Percentiles rank a stretch among this genome's conserved stretches.
These are phyloP conservation scores for Meandrusa payeni DNA, from an alignment of 2,888 invertebrate genomes.

Conservation along the genomic window DNA sequence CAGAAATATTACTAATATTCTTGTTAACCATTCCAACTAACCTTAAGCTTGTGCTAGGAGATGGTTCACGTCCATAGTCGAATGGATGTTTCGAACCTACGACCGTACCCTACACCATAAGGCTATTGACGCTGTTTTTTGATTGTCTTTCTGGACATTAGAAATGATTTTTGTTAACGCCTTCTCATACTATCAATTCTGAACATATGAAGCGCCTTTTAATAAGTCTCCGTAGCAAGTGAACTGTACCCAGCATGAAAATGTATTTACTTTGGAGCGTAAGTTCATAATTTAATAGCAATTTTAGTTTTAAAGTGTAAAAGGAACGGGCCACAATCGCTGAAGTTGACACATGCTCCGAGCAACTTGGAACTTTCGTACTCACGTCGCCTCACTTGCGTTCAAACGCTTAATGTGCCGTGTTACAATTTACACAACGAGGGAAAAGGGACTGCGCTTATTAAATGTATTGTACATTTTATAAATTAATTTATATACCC, in stretches of 20 bases:
- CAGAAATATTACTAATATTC: too few relatives aligned
- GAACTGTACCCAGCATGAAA: slow-evolving; percentile 1
- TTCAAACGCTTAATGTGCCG: slow-evolving; percentile 29
- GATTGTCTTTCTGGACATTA: too few relatives aligned
- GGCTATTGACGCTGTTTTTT: too few relatives aligned
- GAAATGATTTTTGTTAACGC: too few relatives aligned
- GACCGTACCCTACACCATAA: too few relatives aligned
- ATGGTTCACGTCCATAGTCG: too few relatives aligned
- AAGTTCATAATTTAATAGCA: slow-evolving; percentile 22
- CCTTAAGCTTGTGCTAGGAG: too few relatives aligned
- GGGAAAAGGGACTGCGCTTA: slow-evolving; percentile 30
- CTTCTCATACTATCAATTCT: too few relatives aligned
- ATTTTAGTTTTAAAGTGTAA: slow-evolving; percentile 27
- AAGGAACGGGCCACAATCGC: slow-evolving; percentile 47
- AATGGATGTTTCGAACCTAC: too few relatives aligned
- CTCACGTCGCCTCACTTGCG: slow-evolving; percentile 30
- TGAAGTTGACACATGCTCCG: slow-evolving; percentile 40
- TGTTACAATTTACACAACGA: slow-evolving; percentile 29
- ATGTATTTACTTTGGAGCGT: slow-evolving; percentile 4
- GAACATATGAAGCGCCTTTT: not conserved
- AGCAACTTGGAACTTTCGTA: slow-evolving; percentile 36
- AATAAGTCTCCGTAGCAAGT: not conserved
- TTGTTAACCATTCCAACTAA: too few relatives aligned
- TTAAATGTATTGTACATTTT: slow-evolving; percentile 1
- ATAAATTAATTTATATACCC: slow-evolving; percentile 1